These are phyloP conservation scores for Hypotaenidia okinawae DNA, from an alignment of 2,797 vertebrate species.

Conservation along the genomic window DNA sequence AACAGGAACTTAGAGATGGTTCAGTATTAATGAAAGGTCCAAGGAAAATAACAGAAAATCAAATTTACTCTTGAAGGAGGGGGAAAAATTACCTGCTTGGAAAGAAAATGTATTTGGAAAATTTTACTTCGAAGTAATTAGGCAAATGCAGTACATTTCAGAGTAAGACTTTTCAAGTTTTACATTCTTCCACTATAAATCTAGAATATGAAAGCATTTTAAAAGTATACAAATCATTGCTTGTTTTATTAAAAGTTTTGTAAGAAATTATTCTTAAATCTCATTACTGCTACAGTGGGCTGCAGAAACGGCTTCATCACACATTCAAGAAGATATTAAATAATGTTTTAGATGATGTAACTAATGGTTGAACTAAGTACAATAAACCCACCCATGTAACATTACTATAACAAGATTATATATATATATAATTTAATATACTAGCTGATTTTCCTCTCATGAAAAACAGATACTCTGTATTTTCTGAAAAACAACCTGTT, in stretches of 20 bases:
- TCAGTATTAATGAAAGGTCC: not conserved
- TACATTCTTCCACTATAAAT: not conserved
- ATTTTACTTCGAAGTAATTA: not conserved
- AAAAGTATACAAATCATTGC: not conserved
- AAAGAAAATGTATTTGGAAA: conserved; percentile 17
- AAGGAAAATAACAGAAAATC: conserved; percentile 46
- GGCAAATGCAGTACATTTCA: not conserved
- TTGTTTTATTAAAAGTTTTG: not conserved
- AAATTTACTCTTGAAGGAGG: not conserved
- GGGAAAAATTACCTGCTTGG: not conserved
- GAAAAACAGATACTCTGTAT: not conserved
- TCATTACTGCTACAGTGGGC: not conserved
- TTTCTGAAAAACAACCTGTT: not conserved
- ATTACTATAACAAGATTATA: not conserved
- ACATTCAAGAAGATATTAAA: not conserved
- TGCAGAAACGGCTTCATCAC: not conserved
- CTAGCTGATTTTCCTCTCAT: not conserved
- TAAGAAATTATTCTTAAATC: not conserved
- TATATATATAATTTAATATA: not conserved
- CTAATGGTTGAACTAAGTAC: not conserved
- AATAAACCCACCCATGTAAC: not conserved
- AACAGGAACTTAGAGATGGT: conserved; percentile 31
- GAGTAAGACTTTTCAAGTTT: not conserved
- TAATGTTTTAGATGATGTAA: not conserved
- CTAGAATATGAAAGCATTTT: not conserved